Percentiles rank a stretch among this genome's conserved stretches.
Evolutionary conservation across 2,888 invertebrate species (phyloP).

Genomic region (Poecilus cupreus): DNA sequence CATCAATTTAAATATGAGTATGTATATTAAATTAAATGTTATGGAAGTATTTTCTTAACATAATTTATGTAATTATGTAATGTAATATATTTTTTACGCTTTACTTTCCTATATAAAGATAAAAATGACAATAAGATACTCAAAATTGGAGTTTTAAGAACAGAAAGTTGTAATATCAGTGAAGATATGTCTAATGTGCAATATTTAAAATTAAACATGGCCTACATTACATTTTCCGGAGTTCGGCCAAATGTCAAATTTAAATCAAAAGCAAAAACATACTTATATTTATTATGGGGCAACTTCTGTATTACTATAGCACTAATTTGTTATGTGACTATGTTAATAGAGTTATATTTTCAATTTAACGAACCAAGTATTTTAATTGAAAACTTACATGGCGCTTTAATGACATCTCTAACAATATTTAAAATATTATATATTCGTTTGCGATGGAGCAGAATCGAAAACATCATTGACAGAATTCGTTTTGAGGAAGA

Average conservation of each 20-base stretch:
- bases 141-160: too few species aligned
- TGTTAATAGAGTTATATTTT: background rate
- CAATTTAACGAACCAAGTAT: background rate
- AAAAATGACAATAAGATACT: too few species aligned
- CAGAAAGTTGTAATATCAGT: too few species aligned
- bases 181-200: background rate
- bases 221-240: background rate
- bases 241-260: background rate
- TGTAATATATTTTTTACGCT: too few species aligned
- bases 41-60: too few species aligned
- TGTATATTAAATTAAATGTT: too few species aligned
- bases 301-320: background rate
- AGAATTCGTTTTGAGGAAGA: background rate
- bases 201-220: constrained; percentile 1
- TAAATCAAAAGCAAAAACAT: background rate
- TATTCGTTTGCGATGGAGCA: background rate
- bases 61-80: too few species aligned
- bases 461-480: background rate
- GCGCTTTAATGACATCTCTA: background rate
- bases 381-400: background rate
- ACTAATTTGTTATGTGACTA: background rate
- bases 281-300: background rate
- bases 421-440: background rate
- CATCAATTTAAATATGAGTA: too few species aligned
- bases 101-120: too few species aligned